Conservation (phyloP, 2,888 invertebrate species). For the Quadroppia sp. region DNA sequence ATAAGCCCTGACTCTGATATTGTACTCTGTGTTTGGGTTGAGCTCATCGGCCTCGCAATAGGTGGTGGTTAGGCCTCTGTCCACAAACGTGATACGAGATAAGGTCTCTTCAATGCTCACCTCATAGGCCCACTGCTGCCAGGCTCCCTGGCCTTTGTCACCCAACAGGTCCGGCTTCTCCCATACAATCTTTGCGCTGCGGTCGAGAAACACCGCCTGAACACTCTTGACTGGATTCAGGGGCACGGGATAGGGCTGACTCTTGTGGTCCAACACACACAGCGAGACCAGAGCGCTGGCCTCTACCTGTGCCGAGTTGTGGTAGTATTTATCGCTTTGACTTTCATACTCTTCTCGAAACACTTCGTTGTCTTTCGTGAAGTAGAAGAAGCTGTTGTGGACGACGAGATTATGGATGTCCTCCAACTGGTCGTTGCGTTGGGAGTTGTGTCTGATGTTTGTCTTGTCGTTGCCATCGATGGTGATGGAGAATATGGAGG, state of each 20-base stretch:
- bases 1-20: conserved; percentile 72
- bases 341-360: conserved; percentile 72
- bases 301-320: conserved; percentile 63
- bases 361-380: conserved; percentile 75
- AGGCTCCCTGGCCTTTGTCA: conserved; percentile 62
- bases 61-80: conserved; percentile 19
- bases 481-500: conserved; percentile 36
- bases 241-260: conserved; percentile 45
- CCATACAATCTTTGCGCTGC: conserved; percentile 74
- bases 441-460: conserved; percentile 67
- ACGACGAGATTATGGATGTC: conserved; percentile 70
- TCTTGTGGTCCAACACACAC: conserved; percentile 30
- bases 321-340: conserved; percentile 66
- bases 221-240: conserved; percentile 65
- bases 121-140: conserved; percentile 74
- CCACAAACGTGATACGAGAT: conserved; percentile 15
- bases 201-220: conserved; percentile 68
- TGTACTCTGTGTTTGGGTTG: conserved; percentile 70
- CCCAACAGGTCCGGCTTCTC: conserved; percentile 69
- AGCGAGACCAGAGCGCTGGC: conserved; percentile 56
- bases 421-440: conserved; percentile 65
- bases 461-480: conserved; percentile 63
- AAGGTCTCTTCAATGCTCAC: conserved; percentile 58
- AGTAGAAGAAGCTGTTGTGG: conserved; percentile 73
- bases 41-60: conserved; percentile 54